These are phyloP conservation scores for Strix aluco DNA, from an alignment of 2,113 vertebrate species.

Conservation along the genomic window DNA sequence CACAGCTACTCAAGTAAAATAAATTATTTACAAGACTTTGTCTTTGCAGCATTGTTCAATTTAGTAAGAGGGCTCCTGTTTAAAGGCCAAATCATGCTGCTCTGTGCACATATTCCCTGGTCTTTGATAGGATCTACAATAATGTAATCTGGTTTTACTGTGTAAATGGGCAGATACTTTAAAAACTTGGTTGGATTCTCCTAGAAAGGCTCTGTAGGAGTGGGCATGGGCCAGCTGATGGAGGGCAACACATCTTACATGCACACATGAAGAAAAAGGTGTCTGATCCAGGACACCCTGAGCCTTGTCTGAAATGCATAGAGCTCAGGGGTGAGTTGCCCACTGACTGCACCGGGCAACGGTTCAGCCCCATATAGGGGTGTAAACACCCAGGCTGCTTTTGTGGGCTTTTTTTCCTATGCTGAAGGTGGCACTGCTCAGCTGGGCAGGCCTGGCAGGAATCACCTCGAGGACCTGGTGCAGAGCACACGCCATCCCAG, in stretches of 20 bases:
- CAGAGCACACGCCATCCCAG: background rate
- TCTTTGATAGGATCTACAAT: background rate
- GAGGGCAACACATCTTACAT: background rate
- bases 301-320: background rate
- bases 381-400: background rate
- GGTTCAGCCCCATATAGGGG: background rate
- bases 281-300: background rate
- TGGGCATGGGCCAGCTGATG: background rate
- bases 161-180: background rate
- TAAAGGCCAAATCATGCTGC: background rate
- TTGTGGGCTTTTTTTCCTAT: background rate
- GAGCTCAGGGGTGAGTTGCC: background rate
- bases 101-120: background rate
- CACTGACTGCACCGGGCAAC: background rate
- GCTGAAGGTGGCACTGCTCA: background rate
- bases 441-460: background rate
- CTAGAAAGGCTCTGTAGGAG: background rate
- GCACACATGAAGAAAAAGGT: background rate
- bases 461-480: background rate
- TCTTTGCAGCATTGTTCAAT: background rate
- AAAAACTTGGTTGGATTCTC: background rate
- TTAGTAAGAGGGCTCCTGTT: background rate
- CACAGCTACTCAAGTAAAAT: background rate
- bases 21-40: background rate
- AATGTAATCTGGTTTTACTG: background rate